phyloP scores from a whole-genome alignment of 1,140 invertebrate genomes.

The Leptonema lineaticorne region DNA sequence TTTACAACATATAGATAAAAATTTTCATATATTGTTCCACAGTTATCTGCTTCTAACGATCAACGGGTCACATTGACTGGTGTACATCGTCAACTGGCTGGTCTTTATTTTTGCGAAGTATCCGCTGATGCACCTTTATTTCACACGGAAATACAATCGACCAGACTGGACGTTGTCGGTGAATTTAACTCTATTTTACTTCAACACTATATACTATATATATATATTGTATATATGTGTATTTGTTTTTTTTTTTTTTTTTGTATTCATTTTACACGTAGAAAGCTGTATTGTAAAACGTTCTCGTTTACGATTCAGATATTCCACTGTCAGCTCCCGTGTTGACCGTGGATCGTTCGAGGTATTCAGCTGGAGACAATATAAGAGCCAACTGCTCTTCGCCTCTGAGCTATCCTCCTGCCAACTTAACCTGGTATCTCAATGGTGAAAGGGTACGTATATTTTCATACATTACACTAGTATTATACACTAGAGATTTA shows the following conservation, averaged over 20 bases:
- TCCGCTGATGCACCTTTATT: slow-evolving; percentile 71
- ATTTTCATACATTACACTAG: too few relatives aligned
- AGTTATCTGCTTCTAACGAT: slow-evolving; percentile 64
- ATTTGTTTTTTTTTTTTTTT: too few relatives aligned
- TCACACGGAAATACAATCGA: slow-evolving; percentile 66
- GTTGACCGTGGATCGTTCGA: slow-evolving; percentile 54
- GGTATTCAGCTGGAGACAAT: slow-evolving; percentile 67
- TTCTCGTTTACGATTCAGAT: slow-evolving; percentile 26
- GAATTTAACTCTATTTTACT: slow-evolving; percentile 34
- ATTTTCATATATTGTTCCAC: slow-evolving; percentile 28
- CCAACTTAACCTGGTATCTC: slow-evolving; percentile 70
- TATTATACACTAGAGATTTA: too few relatives aligned
- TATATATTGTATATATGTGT: too few relatives aligned
- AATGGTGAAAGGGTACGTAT: slow-evolving; percentile 65
- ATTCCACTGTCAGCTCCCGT: slow-evolving; percentile 44
- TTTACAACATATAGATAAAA: not conserved
- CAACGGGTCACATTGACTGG: slow-evolving; percentile 62
- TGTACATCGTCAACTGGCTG: slow-evolving; percentile 63
- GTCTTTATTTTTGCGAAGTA: slow-evolving; percentile 71
- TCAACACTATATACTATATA: too few relatives aligned
- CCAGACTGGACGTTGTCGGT: slow-evolving; percentile 67
- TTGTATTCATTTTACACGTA: not conserved
- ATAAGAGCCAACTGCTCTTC: slow-evolving; percentile 70
- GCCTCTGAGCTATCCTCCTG: slow-evolving; percentile 65
- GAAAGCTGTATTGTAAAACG: not conserved